A percentile compares a stretch with the other conserved stretches of the same genome.
phyloP scores from a whole-genome alignment of 92 coral and sea anemone species.

The Meandrina meandrites region DNA sequence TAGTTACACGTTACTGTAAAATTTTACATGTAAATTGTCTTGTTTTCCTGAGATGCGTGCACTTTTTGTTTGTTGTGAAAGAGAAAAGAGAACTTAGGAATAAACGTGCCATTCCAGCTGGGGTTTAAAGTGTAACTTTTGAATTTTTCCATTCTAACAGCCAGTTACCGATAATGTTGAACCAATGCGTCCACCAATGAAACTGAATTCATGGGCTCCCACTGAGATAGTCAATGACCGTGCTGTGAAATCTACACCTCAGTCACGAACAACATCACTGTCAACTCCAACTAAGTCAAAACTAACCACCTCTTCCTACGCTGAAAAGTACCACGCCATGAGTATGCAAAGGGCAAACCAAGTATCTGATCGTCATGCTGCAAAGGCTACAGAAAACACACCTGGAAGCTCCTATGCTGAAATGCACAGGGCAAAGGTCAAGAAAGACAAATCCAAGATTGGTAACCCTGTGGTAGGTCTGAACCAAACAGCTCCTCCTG shows the following conservation, averaged over 20 bases:
- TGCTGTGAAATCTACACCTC: constrained; percentile 53
- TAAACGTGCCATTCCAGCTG: too few species aligned
- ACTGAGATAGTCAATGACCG: constrained; percentile 80
- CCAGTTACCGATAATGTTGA: constrained; percentile 46
- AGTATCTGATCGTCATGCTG: constrained; percentile 47
- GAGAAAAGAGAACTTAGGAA: too few species aligned
- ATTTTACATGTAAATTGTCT: too few species aligned
- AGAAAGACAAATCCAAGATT: constrained; percentile 74
- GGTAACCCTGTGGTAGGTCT: constrained; percentile 35
- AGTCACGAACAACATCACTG: constrained; percentile 56
- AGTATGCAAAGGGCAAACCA: constrained; percentile 65
- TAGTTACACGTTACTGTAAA: too few species aligned
- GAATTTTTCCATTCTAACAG: background rate
- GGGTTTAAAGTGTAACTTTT: too few species aligned
- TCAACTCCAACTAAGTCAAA: constrained; percentile 59
- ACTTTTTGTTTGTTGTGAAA: too few species aligned
- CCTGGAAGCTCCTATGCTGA: constrained; percentile 86
- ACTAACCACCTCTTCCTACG: constrained; percentile 68
- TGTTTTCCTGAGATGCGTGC: too few species aligned
- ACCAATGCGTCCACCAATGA: constrained; percentile 77
- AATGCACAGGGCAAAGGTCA: constrained; percentile 81
- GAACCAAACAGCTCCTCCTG: constrained; percentile 27
- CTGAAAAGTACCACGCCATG: constrained; percentile 78
- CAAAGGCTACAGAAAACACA: constrained; percentile 53
- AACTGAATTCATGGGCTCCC: constrained; percentile 91